Conservation (phyloP, 2,888 invertebrate species). For the Leucophenga montana region DNA sequence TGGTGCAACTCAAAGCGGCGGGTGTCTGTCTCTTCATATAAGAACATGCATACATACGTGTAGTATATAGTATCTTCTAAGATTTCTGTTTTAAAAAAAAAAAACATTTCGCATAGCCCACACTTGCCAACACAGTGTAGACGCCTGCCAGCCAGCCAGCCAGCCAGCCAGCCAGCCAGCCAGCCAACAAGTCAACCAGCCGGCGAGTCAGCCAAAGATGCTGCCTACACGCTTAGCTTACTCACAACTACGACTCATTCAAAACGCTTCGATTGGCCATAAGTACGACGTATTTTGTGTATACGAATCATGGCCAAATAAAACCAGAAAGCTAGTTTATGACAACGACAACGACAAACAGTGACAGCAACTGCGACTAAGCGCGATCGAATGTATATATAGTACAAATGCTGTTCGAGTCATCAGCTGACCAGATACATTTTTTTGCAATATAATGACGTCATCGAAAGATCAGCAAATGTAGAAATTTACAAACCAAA, state of each 20-base stretch:
- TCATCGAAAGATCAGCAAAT: background rate
- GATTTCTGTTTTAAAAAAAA: background rate
- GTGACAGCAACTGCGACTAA: background rate
- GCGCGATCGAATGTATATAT: slow-evolving; percentile 1
- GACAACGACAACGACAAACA: background rate
- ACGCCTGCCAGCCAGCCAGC: slow-evolving; percentile 15
- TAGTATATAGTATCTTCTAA: no score
- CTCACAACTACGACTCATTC: background rate
- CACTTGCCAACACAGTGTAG: slow-evolving; percentile 3
- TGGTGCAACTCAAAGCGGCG: no score
- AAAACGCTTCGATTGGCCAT: background rate
- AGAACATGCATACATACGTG: no score
- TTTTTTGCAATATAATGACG: slow-evolving; percentile 10
- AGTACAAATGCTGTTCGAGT: background rate
- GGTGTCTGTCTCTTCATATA: no score
- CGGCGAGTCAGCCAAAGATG: slow-evolving; percentile 11
- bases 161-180: background rate
- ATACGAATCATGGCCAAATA: slow-evolving; percentile 23
- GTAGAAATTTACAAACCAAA: no score
- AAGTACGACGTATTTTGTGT: background rate
- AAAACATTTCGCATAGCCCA: slow-evolving; percentile 2
- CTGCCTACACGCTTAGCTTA: slow-evolving; percentile 8
- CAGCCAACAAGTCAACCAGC: slow-evolving; percentile 12
- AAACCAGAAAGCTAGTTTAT: background rate
- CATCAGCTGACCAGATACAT: slow-evolving; percentile 14